phyloP scores from a whole-genome alignment of 2,797 vertebrate genomes.

The Anisognathus igniventris region DNA sequence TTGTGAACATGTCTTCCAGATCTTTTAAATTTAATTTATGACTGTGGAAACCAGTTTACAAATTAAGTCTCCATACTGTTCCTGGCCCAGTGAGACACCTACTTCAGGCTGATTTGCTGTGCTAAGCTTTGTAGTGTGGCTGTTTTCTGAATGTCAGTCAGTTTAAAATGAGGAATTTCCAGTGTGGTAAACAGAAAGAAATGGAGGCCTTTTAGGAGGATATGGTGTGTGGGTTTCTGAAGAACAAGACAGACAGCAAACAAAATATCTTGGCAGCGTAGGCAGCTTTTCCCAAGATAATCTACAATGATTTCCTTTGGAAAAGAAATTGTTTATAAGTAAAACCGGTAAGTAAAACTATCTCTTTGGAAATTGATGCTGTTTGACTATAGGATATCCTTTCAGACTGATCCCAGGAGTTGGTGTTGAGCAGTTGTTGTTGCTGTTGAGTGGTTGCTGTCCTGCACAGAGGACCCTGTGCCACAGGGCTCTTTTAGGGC shows the following conservation, averaged over 20 bases:
- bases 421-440: not conserved
- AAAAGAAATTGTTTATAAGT: not conserved
- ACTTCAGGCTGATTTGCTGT: not conserved
- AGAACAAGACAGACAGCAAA: not conserved
- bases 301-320: not conserved
- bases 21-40: constrained; percentile 11
- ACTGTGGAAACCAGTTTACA: not conserved
- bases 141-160: not conserved
- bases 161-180: not conserved
- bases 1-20: not conserved
- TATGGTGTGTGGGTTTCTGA: not conserved
- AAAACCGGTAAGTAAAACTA: not conserved
- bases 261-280: not conserved
- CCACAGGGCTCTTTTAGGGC: not conserved
- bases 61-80: not conserved
- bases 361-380: not conserved
- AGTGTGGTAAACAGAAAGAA: not conserved
- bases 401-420: not conserved
- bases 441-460: not conserved
- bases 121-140: not conserved
- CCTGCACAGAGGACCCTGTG: not conserved
- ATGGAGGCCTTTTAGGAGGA: not conserved
- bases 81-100: not conserved
- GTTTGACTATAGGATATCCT: not conserved
- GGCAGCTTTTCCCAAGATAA: not conserved